Conservation (phyloP, 2,797 vertebrate genomes). For the Acrossocheilus fasciatus region DNA sequence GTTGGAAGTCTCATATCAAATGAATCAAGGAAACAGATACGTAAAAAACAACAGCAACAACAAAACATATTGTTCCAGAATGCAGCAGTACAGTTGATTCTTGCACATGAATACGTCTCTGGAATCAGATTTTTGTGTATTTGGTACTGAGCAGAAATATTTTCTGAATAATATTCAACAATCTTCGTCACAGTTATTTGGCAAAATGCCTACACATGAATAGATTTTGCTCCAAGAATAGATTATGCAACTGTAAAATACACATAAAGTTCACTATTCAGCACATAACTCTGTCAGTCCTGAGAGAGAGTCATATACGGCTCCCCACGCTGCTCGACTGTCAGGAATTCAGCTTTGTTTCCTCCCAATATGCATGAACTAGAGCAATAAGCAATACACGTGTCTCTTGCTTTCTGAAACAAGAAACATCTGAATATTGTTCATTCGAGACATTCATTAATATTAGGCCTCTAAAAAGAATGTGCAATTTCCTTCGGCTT, state of each 20-base stretch:
- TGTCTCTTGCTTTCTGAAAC: background rate
- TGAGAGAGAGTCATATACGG: background rate
- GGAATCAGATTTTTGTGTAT: background rate
- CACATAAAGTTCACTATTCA: background rate
- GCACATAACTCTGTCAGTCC: background rate
- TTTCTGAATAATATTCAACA: background rate
- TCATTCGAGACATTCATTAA: conserved; percentile 42
- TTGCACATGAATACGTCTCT: background rate
- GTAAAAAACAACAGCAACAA: background rate
- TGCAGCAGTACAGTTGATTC: conserved; percentile 20
- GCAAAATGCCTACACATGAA: background rate
- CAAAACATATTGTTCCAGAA: conserved; percentile 18
- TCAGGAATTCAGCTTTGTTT: background rate
- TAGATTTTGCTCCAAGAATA: background rate
- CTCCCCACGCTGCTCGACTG: background rate
- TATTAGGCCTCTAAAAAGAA: conserved; percentile 50
- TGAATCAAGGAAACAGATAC: background rate
- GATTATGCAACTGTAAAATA: background rate
- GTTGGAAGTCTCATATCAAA: background rate
- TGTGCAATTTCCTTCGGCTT: conserved; percentile 56
- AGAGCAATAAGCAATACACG: background rate
- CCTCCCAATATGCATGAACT: conserved; percentile 11
- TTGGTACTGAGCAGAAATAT: too few relatives aligned
- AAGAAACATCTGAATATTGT: conserved; percentile 42
- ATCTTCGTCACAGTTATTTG: background rate